Evolutionary conservation across 2,888 invertebrate species (phyloP).

Genomic region (Lycia hirtaria): DNA sequence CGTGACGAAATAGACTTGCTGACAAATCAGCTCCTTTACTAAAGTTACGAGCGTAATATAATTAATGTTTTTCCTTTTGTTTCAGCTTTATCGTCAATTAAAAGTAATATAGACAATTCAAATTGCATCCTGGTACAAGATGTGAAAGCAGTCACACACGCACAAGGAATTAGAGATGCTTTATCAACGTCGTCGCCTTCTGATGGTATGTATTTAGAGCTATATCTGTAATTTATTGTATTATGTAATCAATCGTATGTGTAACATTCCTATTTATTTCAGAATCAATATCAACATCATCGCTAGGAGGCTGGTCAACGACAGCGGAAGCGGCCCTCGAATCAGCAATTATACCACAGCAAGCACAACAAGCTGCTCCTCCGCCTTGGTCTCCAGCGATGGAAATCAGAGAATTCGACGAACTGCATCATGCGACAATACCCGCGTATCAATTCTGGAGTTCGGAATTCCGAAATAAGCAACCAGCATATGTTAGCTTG

Average conservation of each 20-base stretch:
- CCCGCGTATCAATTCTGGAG: conserved; percentile 97
- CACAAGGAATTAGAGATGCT: conserved; percentile 92
- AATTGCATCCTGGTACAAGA: conserved; percentile 96
- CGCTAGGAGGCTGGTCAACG: conserved; percentile 79
- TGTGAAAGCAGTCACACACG: conserved; percentile 94
- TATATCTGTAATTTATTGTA: conserved; percentile 10
- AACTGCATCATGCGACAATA: conserved; percentile 93
- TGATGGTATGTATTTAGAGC: conserved; percentile 67
- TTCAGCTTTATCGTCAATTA: conserved; percentile 96
- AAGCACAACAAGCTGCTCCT: conserved; percentile 90
- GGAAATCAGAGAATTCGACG: conserved; percentile 94
- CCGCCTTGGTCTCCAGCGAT: conserved; percentile 91
- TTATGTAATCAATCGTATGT: neutral
- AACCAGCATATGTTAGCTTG: conserved; percentile 94
- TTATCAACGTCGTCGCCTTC: conserved; percentile 81
- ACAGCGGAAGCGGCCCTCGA: conserved; percentile 84
- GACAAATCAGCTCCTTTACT: conserved; percentile 17
- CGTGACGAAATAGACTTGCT: conserved; percentile 27
- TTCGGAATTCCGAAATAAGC: conserved; percentile 95
- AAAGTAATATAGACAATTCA: conserved; percentile 94
- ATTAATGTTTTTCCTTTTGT: conserved; percentile 60
- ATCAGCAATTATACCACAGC: conserved; percentile 86
- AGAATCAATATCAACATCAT: conserved; percentile 88
- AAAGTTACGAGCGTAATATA: conserved; percentile 25
- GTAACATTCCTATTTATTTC: conserved; percentile 49